These are phyloP conservation scores for Apantesis nais DNA, from an alignment of 2,888 invertebrate species.

Conservation along the genomic window DNA sequence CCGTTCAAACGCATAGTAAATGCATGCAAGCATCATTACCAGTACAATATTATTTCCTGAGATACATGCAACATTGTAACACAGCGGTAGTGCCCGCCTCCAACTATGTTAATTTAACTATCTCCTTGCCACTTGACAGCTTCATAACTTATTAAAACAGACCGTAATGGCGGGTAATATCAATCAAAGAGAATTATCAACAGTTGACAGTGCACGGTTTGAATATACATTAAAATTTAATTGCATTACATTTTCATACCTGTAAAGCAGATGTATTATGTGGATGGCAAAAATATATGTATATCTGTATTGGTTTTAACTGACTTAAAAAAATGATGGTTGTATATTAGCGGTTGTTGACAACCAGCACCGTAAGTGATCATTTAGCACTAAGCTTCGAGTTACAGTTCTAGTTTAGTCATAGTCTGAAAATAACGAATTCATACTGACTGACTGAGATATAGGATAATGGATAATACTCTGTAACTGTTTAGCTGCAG, in stretches of 20 bases:
- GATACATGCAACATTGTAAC: conserved; percentile 22
- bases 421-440: too few relatives aligned
- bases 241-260: background rate
- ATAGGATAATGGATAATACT: background rate
- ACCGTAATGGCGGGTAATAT: conserved; percentile 41
- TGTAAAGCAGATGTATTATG: background rate
- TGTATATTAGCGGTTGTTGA: background rate
- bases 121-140: conserved; percentile 35
- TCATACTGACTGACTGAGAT: background rate
- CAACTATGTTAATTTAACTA: conserved; percentile 50
- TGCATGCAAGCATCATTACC: background rate
- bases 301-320: background rate
- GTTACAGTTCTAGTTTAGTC: too few relatives aligned
- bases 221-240: background rate
- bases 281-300: background rate
- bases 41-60: conserved; percentile 19
- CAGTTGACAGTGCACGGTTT: background rate
- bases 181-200: conserved; percentile 30
- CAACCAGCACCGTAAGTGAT: background rate
- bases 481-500: background rate
- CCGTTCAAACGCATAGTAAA: background rate
- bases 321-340: background rate
- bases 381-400: too few relatives aligned
- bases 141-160: conserved; percentile 48
- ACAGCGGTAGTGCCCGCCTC: conserved; percentile 15